Conservation (phyloP, 2,797 vertebrate genomes). For the Hipposideros larvatus region DNA sequence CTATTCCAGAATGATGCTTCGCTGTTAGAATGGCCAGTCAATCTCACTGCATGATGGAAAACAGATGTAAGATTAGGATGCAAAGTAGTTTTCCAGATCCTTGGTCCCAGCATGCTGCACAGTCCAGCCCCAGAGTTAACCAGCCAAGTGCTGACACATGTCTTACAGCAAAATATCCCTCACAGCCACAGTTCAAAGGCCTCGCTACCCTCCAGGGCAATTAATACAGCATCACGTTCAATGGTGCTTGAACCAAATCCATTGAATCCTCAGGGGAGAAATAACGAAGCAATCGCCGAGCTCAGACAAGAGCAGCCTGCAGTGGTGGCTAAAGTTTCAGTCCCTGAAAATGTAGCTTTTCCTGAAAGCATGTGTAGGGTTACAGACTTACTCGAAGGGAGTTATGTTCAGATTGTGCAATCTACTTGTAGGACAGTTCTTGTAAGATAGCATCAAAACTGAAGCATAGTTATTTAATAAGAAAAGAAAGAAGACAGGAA, state of each 20-base stretch:
- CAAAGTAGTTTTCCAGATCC: constrained; percentile 91
- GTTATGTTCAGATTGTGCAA: background rate
- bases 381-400: constrained; percentile 49
- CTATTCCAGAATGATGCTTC: constrained; percentile 86
- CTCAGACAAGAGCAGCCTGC: constrained; percentile 86
- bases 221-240: constrained; percentile 91
- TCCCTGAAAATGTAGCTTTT: constrained; percentile 69
- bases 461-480: background rate
- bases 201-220: constrained; percentile 91
- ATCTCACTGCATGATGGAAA: constrained; percentile 89
- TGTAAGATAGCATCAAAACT: constrained; percentile 13
- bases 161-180: constrained; percentile 92
- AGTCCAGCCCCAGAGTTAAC: constrained; percentile 89
- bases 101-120: constrained; percentile 90
- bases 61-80: constrained; percentile 91
- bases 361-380: constrained; percentile 73
- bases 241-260: constrained; percentile 91
- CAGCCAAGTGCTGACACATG: constrained; percentile 92
- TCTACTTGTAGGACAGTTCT: background rate
- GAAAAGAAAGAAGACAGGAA: background rate
- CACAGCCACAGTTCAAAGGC: constrained; percentile 92
- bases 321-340: constrained; percentile 83
- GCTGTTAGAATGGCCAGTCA: constrained; percentile 88
- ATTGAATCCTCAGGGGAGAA: constrained; percentile 88
- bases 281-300: constrained; percentile 86